A percentile compares a stretch with the other conserved stretches of the same genome.
These are phyloP conservation scores for Aplocera efformata DNA, from an alignment of 2,888 invertebrate species.

Conservation along the genomic window DNA sequence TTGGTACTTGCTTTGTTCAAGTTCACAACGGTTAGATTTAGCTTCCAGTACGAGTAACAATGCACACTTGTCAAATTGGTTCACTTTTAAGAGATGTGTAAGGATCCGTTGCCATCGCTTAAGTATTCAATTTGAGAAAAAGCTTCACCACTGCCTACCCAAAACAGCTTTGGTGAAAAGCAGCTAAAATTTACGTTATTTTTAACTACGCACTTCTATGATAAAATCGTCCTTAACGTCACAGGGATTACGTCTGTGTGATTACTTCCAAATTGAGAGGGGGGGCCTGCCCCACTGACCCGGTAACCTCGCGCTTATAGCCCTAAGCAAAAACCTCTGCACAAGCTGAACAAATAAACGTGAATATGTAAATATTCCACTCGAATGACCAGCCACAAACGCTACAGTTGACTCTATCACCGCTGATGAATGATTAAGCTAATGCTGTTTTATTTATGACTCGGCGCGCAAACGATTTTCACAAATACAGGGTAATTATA, in stretches of 20 bases:
- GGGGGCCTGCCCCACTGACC: constrained; percentile 65
- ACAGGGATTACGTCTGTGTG: constrained; percentile 45
- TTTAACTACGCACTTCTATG: constrained; percentile 26
- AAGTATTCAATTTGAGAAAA: too few relatives aligned
- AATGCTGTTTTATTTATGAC: constrained; percentile 34
- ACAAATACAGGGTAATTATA: constrained; percentile 1
- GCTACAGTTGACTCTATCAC: constrained; percentile 33
- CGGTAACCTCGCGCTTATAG: constrained; percentile 50
- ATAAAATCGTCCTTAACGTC: constrained; percentile 32
- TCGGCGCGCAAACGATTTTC: constrained; percentile 28
- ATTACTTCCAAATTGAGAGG: constrained; percentile 45
- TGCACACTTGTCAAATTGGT: too few relatives aligned
- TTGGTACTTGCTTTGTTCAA: too few relatives aligned
- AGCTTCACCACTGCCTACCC: too few relatives aligned
- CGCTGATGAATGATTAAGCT: constrained; percentile 43
- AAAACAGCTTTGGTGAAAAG: too few relatives aligned
- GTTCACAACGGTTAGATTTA: too few relatives aligned
- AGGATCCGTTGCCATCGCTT: too few relatives aligned
- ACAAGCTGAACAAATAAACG: constrained; percentile 58
- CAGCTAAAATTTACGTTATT: background rate
- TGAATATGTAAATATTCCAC: constrained; percentile 51
- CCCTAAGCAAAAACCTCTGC: constrained; percentile 53
- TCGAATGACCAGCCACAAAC: constrained; percentile 38
- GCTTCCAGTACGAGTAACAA: too few relatives aligned
- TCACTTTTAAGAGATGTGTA: too few relatives aligned